Evolutionary conservation across 2,888 invertebrate genomes (phyloP), one percentile per base, ranked within the genome.

Genomic region (Bembecia ichneumoniformis): DNA sequence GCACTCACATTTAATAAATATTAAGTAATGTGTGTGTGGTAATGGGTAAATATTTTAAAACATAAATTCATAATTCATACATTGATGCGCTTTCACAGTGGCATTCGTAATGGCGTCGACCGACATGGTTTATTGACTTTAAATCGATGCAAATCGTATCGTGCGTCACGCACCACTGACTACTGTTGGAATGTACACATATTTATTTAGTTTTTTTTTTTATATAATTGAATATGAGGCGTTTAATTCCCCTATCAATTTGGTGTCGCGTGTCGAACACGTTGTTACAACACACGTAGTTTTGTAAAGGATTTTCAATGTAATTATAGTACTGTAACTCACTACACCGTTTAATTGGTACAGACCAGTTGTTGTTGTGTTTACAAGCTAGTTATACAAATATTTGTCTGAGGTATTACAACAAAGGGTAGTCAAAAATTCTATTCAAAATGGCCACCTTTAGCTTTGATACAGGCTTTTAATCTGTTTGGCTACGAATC

Each of bases 1-100:
- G 28, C 28, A 28, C 28, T 28, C 28, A 28, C 28, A 28, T 28
- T 28, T 28, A 28, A 28, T 28, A 28, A 28, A 28, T 9, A 28
- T 28, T 28, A 28, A 28, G 28, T 28, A 28, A 28, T 28, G 1
- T 28, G 28, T 28, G 28, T 28, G 28, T 28, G 28, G 28, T 9
- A 28, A 28, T 28, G 9, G 28, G 7, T 28, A 28, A 28, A 28
- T 28, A 9, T 28, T 28, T 28, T 28, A 28, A 28, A 28, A 28
- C 9, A 28, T 40, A 44, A 44, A 44, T 16, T 17, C 44, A 44
- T 44, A 44, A 72, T 44, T 77, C 77, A 77, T 77, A 76, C 61
- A 57, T 72, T 78, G 67, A 75, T 71, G 73, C 71, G 71, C 74
- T 74, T 76, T 65, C 62, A 64, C 78, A 73, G 72, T 81, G 83